These are phyloP conservation scores for Recurvirostra avosetta DNA, from an alignment of 2,113 vertebrate genomes.

Conservation along the genomic window DNA sequence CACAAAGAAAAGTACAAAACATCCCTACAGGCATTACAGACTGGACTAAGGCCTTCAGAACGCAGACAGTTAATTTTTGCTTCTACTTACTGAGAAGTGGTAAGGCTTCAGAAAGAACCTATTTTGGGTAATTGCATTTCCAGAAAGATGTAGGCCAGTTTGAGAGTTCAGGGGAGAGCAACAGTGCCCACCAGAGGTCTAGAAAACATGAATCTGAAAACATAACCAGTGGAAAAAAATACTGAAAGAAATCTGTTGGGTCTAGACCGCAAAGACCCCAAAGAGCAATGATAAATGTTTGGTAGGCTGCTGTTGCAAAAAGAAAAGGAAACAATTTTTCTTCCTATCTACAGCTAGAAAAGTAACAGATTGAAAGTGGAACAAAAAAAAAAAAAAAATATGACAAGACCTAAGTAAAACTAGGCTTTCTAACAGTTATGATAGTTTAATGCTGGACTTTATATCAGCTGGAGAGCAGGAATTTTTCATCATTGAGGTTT, in stretches of 20 bases:
- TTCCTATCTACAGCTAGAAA: not conserved
- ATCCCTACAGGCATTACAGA: not conserved
- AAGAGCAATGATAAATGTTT: not conserved
- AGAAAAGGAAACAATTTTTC: not conserved
- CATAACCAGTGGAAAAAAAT: not conserved
- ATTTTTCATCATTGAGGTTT: not conserved
- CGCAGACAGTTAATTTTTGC: not conserved
- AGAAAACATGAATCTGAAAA: not conserved
- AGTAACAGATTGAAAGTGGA: not conserved
- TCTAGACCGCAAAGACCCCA: not conserved
- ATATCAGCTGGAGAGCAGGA: not conserved
- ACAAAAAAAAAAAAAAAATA: not conserved
- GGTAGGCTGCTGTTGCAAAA: not conserved
- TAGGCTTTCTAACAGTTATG: not conserved
- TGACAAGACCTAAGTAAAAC: not conserved
- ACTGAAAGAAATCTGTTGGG: not conserved
- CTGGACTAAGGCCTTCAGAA: not conserved
- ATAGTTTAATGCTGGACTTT: not conserved
- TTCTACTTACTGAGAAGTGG: not conserved
- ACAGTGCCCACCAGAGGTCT: not conserved
- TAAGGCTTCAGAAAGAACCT: not conserved
- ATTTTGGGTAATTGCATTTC: not conserved
- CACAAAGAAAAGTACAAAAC: not conserved
- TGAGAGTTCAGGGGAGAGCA: not conserved
- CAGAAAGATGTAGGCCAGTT: not conserved